phyloP scores from a whole-genome alignment of 2,888 invertebrate genomes.

The Callinectes sapidus region DNA sequence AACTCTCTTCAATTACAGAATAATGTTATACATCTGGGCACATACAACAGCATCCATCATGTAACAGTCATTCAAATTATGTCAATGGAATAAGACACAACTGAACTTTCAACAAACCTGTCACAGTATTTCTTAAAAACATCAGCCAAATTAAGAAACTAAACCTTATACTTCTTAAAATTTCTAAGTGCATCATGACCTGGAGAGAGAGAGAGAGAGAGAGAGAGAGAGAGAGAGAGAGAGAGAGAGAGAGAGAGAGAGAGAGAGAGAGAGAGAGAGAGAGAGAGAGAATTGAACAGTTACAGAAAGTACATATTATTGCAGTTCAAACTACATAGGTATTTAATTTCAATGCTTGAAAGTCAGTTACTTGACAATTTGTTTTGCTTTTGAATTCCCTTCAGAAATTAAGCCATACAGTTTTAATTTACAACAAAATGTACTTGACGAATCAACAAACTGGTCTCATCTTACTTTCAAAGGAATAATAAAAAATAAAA shows the following conservation, averaged over 20 bases:
- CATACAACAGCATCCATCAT: background rate
- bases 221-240: background rate
- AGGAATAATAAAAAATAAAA: background rate
- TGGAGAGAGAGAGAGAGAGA: background rate
- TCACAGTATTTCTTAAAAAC: background rate
- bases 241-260: background rate
- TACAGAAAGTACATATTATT: conserved; percentile 23
- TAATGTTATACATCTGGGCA: background rate
- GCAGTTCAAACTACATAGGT: conserved; percentile 16
- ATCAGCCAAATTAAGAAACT: background rate
- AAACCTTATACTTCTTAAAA: background rate
- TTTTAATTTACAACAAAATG: conserved; percentile 29
- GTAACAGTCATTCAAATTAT: background rate
- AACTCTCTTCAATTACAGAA: background rate
- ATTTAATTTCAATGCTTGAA: conserved; percentile 15
- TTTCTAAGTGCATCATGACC: background rate
- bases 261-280: background rate
- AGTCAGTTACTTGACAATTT: background rate
- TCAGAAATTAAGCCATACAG: background rate
- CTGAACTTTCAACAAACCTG: background rate
- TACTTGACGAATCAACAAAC: conserved; percentile 2
- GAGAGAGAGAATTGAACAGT: background rate
- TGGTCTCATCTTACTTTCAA: background rate
- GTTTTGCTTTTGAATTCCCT: background rate
- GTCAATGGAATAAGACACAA: background rate